Base-by-base conservation (phyloP, 2,888 invertebrate species). In the Lepidonotus clava region DNA sequence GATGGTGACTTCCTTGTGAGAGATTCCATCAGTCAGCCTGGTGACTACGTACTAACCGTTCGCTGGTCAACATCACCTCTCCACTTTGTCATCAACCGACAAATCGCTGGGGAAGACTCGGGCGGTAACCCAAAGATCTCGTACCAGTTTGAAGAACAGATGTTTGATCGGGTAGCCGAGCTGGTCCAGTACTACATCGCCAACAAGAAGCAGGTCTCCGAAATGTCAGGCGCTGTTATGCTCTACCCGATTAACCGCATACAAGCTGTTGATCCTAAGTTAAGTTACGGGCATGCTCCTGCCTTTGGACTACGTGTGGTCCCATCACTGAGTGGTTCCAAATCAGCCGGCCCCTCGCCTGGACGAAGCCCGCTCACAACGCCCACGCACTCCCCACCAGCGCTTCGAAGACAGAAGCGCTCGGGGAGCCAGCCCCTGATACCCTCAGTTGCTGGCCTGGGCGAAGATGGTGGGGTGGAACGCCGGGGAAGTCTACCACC, bases 21-120 rank as follows among this genome's bases (percentile, higher is more conserved):
- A 34, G 98, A 98, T 93, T 98, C 98, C 91, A 96, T 97, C 38
- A 98, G 98, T 0, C 97, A 98, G 92, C 98, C 98, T 0, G 98
- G 98, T 86, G 98, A 98, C 94, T 98, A 96, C 94, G 98, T 98
- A n/a, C 96, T 98, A 86, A 98, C 98, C 84, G 98, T 98, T 92
- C 96, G 96, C 85, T 97, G 97, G 92, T 97, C 97, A 91, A 95
- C 96, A 0, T 96, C 96, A 90, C 96, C 97, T 66, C 95, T 98
- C 61, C 98, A 98, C 94, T 99, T 99, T 93, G 97, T 98, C 90
- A 97, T 99, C 91, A 98, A 98, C 94, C 92, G 93, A 36, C 92
- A 93, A 86, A 93, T 94, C 28, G 91, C 92, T 0, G 89, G 91
- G 66, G 91, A 90, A 51, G 90, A 90, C 0, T 88, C 90, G 0